Evolutionary conservation across 2,797 vertebrate genomes (phyloP), one percentile per base, ranked within the genome.

Genomic region (Chelonia mydas): DNA sequence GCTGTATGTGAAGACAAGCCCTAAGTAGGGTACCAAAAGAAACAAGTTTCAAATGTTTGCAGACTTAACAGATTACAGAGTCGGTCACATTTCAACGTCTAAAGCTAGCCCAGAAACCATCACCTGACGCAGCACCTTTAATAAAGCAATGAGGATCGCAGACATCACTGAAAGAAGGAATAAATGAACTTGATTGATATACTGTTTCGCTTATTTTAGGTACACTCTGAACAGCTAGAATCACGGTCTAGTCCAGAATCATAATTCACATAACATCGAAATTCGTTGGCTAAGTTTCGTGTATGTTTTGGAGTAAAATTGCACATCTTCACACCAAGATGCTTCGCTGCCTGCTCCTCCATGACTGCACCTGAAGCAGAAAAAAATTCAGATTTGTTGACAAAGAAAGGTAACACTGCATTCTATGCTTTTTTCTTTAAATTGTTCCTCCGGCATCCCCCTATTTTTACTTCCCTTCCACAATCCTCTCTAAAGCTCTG

Each of bases 191-290:
- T 81, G 84, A 91, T 9, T 88, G 80, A 92, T 51, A 72, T 84
- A 51, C 45, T 77, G 47, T 49, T 37, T 37, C 23, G 23, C 33
- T 57, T 61, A 10, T 28, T 77, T 86, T 68, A 68, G 79, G 49
- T 17, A 33, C 6, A 25, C 21, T 61, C 8, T 76, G 57, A 95
- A 51, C 37, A 89, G 3, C 68, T 72, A 95, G 50, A 79, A 88
- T 97, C 84, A 59, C 31, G 57, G 86, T 98, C 97, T 83, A 99
- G 98, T 33, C 93, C 96, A 13, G 99, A 99, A n/a, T 98, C 96
- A 59, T 99, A 99, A 97, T 99, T 99, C 84, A 98, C 97, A 0
- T 99, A 99, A 88, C 99, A 99, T 88, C 99, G 98, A 94, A 99
- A 99, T 95, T 99, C 99, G 15, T 99, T 99, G 86, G 99, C 99